Percentiles rank a stretch among this genome's conserved stretches.
phyloP scores from a whole-genome alignment of 2,797 vertebrate genomes.

The Typhlichthys eigenmanni region DNA sequence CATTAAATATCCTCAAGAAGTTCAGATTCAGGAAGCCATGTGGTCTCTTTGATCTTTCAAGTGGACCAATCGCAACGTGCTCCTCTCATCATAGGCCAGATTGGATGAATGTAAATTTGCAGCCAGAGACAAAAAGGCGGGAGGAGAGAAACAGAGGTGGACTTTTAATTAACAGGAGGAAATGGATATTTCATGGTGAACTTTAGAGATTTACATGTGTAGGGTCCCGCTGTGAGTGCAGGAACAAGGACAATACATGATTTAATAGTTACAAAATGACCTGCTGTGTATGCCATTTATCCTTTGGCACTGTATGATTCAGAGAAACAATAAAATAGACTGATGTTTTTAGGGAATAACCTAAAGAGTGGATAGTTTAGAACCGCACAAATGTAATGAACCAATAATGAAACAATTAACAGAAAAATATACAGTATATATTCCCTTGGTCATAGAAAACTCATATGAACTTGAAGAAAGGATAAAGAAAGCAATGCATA shows the following conservation, averaged over 20 bases:
- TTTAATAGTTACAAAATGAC: slow-evolving; percentile 51
- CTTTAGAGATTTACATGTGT: slow-evolving; percentile 65
- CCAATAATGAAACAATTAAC: too few species aligned
- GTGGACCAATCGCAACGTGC: slow-evolving; percentile 23
- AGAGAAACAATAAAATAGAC: slow-evolving; percentile 26
- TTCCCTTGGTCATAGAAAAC: too few species aligned
- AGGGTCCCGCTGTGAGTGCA: slow-evolving; percentile 46
- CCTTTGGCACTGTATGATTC: slow-evolving; percentile 2
- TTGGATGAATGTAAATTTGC: slow-evolving; percentile 28
- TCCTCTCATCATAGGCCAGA: slow-evolving; percentile 31
- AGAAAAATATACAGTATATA: too few species aligned
- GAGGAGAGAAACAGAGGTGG: slow-evolving; percentile 36
- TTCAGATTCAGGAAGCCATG: slow-evolving; percentile 33
- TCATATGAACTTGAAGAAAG: too few species aligned
- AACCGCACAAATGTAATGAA: too few species aligned
- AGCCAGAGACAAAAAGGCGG: slow-evolving; percentile 35
- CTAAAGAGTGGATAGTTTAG: too few species aligned
- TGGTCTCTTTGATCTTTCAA: slow-evolving; percentile 41
- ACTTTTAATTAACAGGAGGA: slow-evolving; percentile 59
- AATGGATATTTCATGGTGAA: slow-evolving; percentile 63
- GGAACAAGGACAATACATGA: slow-evolving; percentile 56
- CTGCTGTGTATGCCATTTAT: slow-evolving; percentile 15
- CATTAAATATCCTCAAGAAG: slow-evolving; percentile 37
- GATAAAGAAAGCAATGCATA: too few species aligned
- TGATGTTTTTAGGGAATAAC: too few species aligned